Conservation (phyloP, 2,113 vertebrate genomes). For the Paramisgurnus dabryanus region DNA sequence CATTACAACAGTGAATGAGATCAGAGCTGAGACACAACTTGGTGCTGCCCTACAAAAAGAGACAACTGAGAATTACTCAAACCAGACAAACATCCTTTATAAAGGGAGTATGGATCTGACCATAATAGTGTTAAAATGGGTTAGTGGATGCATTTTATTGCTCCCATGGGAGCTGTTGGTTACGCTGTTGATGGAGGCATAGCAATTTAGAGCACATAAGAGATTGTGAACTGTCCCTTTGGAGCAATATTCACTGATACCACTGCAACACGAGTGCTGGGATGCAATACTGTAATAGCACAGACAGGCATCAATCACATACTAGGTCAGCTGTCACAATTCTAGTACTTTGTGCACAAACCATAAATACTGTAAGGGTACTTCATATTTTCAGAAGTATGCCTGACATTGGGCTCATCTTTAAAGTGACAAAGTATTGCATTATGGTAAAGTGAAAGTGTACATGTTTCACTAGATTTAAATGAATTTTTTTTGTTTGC, state of each 20-base stretch:
- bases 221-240: conserved; percentile 48
- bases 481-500: not conserved
- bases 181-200: conserved; percentile 44
- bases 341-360: not conserved
- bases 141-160: conserved; percentile 36
- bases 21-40: too few relatives aligned
- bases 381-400: not conserved
- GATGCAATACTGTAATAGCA: conserved; percentile 2
- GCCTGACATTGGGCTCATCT: not conserved
- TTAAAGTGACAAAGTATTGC: not conserved
- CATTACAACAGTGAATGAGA: not conserved
- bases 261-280: not conserved
- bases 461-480: not conserved
- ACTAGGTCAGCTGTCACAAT: conserved; percentile 2
- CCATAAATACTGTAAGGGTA: not conserved
- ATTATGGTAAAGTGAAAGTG: not conserved
- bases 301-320: conserved; percentile 12
- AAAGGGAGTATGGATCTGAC: conserved; percentile 25
- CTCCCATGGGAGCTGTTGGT: conserved; percentile 42
- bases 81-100: conserved; percentile 25
- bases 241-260: conserved; percentile 45
- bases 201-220: conserved; percentile 50
- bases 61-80: not conserved
- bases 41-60: not conserved
- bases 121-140: conserved; percentile 23